Evolutionary conservation across 2,888 invertebrate species (phyloP), one percentile per base, ranked within the genome.

Genomic region (Catocala nupta): DNA sequence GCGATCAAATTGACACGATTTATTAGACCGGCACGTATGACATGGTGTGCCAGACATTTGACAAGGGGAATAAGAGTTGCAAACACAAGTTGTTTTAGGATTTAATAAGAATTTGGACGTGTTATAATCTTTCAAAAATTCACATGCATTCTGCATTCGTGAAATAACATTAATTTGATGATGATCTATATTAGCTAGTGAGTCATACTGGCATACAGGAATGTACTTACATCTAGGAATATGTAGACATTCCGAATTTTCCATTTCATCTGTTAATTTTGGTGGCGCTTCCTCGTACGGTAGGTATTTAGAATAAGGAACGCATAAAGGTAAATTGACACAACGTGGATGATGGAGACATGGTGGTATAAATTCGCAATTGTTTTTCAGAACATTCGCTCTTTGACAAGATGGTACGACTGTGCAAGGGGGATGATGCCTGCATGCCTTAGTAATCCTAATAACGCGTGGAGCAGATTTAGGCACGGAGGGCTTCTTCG

Each of bases 351-450:
- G 87, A 74, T 93, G 93, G 65, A 89, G 77, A 59, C 93, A 92
- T 1, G 92, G 92, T 0, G 91, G 89, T 51, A 93, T 85, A 70
- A 73, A 90, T 75, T 92, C 90, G 68, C 90, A 91, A 60, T 92
- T 90, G 69, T 90, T 92, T 68, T 89, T 88, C 11, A 92, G 70
- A 13, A 92, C 89, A 62, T 84, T 89, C 16, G 83, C 76, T 71
- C 87, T 88, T 79, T 93, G 93, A 77, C 93, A 93, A 0, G 90
- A 91, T 10, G 93, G 93, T n/a, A 89, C 92, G 2, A 91, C 91
- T 5, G 88, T 90, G 70, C 93, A 93, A 1, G 93, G 93, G 3
- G 93, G 92, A 67, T 93, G 91, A 68, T 93, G 93, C 66, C 90
- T 83, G 72, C 93, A 93, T 6, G 91, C 92, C 82, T 93, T 93